Percentiles rank a stretch among this genome's conserved stretches.
Conservation (phyloP, 2,888 invertebrate species). For the Mythimna pallens region DNA sequence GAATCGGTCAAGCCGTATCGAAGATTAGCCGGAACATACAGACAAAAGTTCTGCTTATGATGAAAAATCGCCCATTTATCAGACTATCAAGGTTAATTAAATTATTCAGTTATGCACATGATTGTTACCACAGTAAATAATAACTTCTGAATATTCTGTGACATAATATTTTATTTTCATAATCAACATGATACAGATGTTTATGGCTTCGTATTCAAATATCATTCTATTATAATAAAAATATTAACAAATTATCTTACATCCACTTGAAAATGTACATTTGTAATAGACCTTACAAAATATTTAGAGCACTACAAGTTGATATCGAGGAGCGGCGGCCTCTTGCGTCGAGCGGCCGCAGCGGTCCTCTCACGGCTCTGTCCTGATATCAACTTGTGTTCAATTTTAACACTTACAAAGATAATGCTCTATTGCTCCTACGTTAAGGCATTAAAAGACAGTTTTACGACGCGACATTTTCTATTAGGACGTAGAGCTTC, state of each 20-base stretch:
- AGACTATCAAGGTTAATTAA: too few species aligned
- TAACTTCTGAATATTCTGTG: conserved; percentile 62
- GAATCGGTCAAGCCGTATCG: too few species aligned
- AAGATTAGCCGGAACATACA: too few species aligned
- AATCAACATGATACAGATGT: conserved; percentile 90
- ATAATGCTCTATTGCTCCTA: conserved; percentile 79
- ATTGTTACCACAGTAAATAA: background rate
- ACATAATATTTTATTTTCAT: conserved; percentile 88
- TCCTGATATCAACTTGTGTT: conserved; percentile 75
- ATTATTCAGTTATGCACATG: background rate
- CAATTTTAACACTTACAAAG: conserved; percentile 80
- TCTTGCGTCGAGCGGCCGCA: background rate
- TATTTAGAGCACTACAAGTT: conserved; percentile 81
- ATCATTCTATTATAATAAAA: conserved; percentile 89
- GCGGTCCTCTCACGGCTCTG: conserved; percentile 11
- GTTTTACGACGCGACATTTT: conserved; percentile 70
- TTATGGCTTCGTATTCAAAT: conserved; percentile 90
- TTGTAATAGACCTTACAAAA: conserved; percentile 88
- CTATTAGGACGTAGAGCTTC: conserved; percentile 74
- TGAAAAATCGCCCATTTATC: too few species aligned
- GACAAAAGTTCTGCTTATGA: too few species aligned
- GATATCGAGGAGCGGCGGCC: conserved; percentile 62
- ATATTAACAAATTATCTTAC: conserved; percentile 91
- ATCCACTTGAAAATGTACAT: conserved; percentile 90
- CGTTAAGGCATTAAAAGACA: conserved; percentile 78